These are phyloP conservation scores for Galerucella pusilla DNA, from an alignment of 2,888 invertebrate genomes.

Conservation along the genomic window DNA sequence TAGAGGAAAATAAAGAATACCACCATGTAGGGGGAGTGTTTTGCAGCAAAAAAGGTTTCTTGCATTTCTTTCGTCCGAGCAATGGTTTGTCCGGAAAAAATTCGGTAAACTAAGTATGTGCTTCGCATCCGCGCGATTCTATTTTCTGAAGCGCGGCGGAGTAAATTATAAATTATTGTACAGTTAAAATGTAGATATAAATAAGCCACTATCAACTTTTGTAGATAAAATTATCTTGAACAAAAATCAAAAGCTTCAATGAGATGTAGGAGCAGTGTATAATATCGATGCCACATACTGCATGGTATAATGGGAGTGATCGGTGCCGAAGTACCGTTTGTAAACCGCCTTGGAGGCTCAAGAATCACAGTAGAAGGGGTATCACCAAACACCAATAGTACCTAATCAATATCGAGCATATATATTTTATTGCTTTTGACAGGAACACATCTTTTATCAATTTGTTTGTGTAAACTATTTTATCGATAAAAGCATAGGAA, in stretches of 20 bases:
- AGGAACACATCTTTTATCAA: slow-evolving; percentile 24
- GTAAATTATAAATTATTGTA: too few species aligned
- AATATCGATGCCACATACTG: slow-evolving; percentile 26
- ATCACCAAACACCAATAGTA: not conserved
- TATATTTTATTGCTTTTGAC: slow-evolving; percentile 16
- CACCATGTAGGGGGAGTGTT: too few species aligned
- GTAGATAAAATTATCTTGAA: not conserved
- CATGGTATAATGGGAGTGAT: slow-evolving; percentile 55
- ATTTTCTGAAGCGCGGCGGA: too few species aligned
- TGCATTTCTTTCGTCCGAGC: too few species aligned
- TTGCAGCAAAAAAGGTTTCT: too few species aligned
- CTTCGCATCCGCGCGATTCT: too few species aligned
- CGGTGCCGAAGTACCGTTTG: slow-evolving; percentile 69
- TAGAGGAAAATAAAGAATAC: too few species aligned
- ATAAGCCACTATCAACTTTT: not conserved
- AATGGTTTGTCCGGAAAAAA: too few species aligned
- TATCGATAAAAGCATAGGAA: not conserved
- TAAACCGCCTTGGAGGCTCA: slow-evolving; percentile 53
- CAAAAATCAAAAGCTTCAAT: not conserved
- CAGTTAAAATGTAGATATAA: too few species aligned
- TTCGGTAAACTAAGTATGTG: too few species aligned
- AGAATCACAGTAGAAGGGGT: slow-evolving; percentile 58
- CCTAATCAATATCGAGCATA: slow-evolving; percentile 40
- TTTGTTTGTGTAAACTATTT: not conserved
- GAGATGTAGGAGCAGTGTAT: slow-evolving; percentile 18